Conservation (phyloP, 1,140 invertebrate species). For the Penaeus chinensis region DNA sequence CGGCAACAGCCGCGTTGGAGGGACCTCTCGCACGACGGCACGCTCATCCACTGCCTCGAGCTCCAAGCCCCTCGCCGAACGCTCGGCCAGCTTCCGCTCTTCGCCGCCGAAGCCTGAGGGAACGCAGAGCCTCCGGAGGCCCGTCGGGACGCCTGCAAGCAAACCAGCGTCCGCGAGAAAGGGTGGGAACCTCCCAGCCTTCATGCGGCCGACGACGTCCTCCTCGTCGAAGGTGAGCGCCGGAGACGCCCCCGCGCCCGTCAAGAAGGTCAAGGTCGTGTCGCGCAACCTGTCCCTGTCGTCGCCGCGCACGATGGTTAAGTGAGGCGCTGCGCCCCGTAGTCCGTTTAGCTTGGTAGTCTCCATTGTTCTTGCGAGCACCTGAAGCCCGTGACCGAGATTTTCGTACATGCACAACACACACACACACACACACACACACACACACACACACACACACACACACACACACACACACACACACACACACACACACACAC, state of each 20-base stretch:
- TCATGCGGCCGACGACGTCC: constrained; percentile 76
- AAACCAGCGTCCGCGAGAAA: constrained; percentile 33
- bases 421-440: background rate
- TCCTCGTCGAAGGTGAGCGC: constrained; percentile 72
- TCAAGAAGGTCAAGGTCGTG: constrained; percentile 51
- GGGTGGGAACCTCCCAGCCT: constrained; percentile 66
- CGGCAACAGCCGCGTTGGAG: constrained; percentile 52
- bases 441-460: background rate
- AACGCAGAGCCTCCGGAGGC: background rate
- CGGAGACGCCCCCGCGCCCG: constrained; percentile 26
- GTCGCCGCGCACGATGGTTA: constrained; percentile 42
- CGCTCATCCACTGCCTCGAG: constrained; percentile 19
- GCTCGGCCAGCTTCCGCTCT: constrained; percentile 36
- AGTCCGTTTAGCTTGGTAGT: background rate
- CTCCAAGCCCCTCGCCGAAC: constrained; percentile 34
- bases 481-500: no score
- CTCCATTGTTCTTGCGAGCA: no score
- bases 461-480: no score
- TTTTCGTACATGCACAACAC: background rate
- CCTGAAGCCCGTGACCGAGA: no score
- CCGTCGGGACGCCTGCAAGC: constrained; percentile 14
- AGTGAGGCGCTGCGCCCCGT: constrained; percentile 16
- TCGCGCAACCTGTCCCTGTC: constrained; percentile 38
- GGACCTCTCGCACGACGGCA: constrained; percentile 16
- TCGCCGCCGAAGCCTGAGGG: constrained; percentile 34